Percentiles rank a stretch among this genome's conserved stretches.
Conservation (phyloP, 2,888 invertebrate species). For the Clitarchus hookeri region DNA sequence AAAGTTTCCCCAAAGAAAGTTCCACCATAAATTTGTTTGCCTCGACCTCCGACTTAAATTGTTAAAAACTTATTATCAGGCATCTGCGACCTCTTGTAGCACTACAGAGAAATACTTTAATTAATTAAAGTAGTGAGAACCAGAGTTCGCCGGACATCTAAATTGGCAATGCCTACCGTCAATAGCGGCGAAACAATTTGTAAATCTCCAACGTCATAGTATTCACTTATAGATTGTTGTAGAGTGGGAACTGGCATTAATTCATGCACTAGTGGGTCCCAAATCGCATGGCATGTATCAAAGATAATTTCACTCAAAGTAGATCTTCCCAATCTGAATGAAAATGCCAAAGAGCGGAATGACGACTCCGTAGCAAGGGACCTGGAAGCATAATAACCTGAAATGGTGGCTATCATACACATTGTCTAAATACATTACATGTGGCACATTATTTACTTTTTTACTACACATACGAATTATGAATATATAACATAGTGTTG, state of each 20-base stretch:
- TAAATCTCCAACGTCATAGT: not conserved
- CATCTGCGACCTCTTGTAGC: conserved; percentile 6
- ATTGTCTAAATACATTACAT: no score
- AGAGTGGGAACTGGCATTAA: not conserved
- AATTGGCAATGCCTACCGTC: conserved; percentile 9
- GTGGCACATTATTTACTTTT: no score
- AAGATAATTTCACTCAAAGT: not conserved
- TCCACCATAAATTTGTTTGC: conserved; percentile 17
- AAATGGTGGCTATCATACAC: not conserved
- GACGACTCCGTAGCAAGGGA: not conserved
- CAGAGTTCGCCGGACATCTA: not conserved
- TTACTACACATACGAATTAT: not conserved
- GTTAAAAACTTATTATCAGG: conserved; percentile 2
- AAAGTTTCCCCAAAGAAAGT: not conserved
- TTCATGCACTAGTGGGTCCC: not conserved
- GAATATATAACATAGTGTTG: not conserved
- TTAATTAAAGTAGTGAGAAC: not conserved
- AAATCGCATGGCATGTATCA: conserved; percentile 11
- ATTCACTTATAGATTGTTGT: not conserved
- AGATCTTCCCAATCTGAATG: not conserved
- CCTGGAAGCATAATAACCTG: not conserved
- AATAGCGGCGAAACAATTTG: not conserved
- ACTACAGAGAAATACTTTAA: not conserved
- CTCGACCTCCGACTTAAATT: not conserved
- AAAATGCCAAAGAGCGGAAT: conserved; percentile 10